These are phyloP conservation scores for Scylla paramamosain DNA, from an alignment of 1,140 invertebrate species.

Conservation along the genomic window DNA sequence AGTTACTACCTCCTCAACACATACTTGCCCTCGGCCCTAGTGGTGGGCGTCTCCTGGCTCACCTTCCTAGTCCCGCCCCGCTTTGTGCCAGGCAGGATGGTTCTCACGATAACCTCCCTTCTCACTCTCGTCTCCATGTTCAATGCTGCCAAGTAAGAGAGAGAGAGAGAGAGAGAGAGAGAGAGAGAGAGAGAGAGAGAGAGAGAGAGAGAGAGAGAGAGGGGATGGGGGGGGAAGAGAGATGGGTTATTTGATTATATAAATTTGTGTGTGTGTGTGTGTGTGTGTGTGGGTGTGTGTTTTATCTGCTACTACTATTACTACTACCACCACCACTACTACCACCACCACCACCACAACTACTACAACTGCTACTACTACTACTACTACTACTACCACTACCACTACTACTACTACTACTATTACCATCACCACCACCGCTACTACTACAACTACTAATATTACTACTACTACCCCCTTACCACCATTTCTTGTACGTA, in stretches of 20 bases:
- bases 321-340: not conserved
- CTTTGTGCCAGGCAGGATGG: constrained; percentile 77
- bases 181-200: not conserved
- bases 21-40: constrained; percentile 76
- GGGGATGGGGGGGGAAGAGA: too few relatives aligned
- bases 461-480: too few relatives aligned
- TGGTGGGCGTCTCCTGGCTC: constrained; percentile 77
- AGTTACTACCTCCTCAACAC: constrained; percentile 77
- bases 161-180: constrained; percentile 42
- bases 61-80: constrained; percentile 77
- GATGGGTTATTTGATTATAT: too few relatives aligned
- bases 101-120: constrained; percentile 78
- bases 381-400: not conserved
- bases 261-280: too few relatives aligned
- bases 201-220: too few relatives aligned
- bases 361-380: not conserved
- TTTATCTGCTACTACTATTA: too few relatives aligned
- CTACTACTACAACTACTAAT: not conserved
- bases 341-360: not conserved
- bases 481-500: too few relatives aligned
- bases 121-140: constrained; percentile 78
- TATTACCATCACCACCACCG: too few relatives aligned
- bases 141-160: constrained; percentile 51
- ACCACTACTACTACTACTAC: not conserved
- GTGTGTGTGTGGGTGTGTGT: too few relatives aligned